Evolutionary conservation across 2,888 invertebrate species (phyloP).

Genomic region (Malthinus flaveolus): DNA sequence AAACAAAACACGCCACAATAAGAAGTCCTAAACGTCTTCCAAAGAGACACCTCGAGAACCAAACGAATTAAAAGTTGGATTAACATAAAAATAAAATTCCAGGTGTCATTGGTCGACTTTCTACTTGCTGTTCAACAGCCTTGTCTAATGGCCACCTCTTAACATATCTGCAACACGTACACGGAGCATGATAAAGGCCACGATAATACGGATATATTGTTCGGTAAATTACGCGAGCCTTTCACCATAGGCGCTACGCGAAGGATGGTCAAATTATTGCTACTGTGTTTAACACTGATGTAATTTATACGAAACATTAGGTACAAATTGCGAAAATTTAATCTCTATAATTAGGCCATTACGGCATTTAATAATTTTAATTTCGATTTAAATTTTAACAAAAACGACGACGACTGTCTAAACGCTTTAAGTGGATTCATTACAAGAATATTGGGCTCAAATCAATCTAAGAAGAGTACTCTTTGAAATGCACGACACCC

Average conservation of each 20-base stretch:
- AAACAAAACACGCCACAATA: background rate
- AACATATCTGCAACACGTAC: conserved; percentile 26
- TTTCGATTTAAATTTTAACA: no score
- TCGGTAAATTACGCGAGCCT: conserved; percentile 21
- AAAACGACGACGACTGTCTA: no score
- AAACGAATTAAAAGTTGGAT: background rate
- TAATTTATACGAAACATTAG: no score
- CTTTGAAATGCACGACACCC: no score
- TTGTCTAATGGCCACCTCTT: conserved; percentile 27
- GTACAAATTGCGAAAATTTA: no score
- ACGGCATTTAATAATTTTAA: no score
- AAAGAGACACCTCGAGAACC: background rate
- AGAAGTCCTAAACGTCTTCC: background rate
- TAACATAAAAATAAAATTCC: conserved; percentile 11
- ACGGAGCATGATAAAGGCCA: conserved; percentile 27
- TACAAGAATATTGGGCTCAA: no score
- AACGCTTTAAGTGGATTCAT: no score
- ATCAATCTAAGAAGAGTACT: no score
- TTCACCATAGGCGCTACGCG: conserved; percentile 22
- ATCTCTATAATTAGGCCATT: no score
- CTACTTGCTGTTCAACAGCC: conserved; percentile 29
- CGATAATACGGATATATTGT: conserved; percentile 15
- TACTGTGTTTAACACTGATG: no score
- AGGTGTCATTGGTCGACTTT: conserved; percentile 39
- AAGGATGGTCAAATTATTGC: background rate